phyloP scores from a whole-genome alignment of 2,113 vertebrate species.

The Martes martes region DNA sequence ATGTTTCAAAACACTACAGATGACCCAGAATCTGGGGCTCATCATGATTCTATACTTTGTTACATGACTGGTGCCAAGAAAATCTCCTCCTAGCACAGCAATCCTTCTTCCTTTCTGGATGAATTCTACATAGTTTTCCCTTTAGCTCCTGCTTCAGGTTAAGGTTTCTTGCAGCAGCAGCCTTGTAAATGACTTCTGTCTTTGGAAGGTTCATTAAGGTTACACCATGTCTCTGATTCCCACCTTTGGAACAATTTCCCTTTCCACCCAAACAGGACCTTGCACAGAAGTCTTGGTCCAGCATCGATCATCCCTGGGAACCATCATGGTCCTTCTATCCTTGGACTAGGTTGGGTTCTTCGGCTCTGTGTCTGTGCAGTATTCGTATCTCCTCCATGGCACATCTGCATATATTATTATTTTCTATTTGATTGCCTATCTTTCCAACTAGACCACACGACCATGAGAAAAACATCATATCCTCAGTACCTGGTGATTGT shows the following conservation, averaged over 20 bases:
- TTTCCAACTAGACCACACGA: neutral
- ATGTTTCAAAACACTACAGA: slow-evolving; percentile 60
- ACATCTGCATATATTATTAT: neutral
- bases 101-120: slow-evolving; percentile 66
- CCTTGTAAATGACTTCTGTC: slow-evolving; percentile 63
- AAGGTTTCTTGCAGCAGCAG: slow-evolving; percentile 46
- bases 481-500: neutral
- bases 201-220: slow-evolving; percentile 53
- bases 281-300: neutral
- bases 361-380: neutral
- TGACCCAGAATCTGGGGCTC: slow-evolving; percentile 69
- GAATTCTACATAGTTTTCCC: slow-evolving; percentile 59
- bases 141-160: slow-evolving; percentile 44
- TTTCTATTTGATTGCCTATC: neutral
- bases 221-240: slow-evolving; percentile 15
- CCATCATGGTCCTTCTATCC: neutral
- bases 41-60: slow-evolving; percentile 54
- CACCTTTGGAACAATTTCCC: slow-evolving; percentile 22
- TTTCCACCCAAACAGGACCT: slow-evolving; percentile 36
- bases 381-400: neutral
- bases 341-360: neutral
- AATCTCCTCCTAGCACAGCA: slow-evolving; percentile 55
- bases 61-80: slow-evolving; percentile 58
- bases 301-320: neutral
- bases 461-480: neutral